phyloP scores from a whole-genome alignment of 2,888 invertebrate species.

The Chaitophorus viminalis region DNA sequence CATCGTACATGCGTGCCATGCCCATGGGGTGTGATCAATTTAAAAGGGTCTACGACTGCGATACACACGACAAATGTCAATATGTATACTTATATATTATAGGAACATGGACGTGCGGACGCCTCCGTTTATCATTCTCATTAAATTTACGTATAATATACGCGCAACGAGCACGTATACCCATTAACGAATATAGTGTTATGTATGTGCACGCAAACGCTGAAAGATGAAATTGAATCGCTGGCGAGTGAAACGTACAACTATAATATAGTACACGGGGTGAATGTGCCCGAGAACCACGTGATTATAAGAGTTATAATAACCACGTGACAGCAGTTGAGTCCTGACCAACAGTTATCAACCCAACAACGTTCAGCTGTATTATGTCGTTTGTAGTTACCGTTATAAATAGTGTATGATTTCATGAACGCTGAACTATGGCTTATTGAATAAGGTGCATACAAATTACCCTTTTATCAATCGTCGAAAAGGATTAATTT shows the following conservation, averaged over 20 bases:
- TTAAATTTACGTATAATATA: conserved; percentile 20
- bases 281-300: background rate
- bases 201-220: background rate
- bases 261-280: background rate
- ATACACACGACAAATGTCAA: conserved; percentile 6
- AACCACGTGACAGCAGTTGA: no score
- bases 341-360: no score
- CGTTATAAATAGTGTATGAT: background rate
- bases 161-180: conserved; percentile 26
- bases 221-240: conserved; percentile 29
- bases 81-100: no score
- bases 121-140: conserved; percentile 36
- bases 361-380: no score
- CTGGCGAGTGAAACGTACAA: background rate
- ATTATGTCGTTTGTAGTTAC: no score
- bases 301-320: background rate
- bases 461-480: no score
- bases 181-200: no score
- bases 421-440: background rate
- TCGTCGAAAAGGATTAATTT: no score
- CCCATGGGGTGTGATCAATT: conserved; percentile 40
- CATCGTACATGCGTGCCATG: background rate
- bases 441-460: background rate
- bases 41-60: background rate
- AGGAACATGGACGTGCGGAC: background rate